Evolutionary conservation across 2,797 vertebrate species (phyloP), one percentile per base, ranked within the genome.

Genomic region (Capromys pilorides): DNA sequence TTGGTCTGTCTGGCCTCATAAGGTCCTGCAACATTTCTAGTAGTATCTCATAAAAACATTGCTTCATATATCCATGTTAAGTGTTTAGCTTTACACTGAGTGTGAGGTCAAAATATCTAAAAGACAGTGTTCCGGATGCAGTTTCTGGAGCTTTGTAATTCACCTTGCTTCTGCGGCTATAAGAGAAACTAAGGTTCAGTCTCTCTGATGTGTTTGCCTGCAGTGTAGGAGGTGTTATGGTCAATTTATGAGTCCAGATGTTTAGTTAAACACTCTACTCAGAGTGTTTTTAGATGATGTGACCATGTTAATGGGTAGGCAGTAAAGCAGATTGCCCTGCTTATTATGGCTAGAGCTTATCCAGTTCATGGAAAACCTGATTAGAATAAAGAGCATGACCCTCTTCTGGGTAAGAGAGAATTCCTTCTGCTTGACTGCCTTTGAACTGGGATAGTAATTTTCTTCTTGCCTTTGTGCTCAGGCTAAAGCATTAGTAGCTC

Each of bases 201-300:
- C n/a, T 26, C 6, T 62, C 11, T 21, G 3, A 41, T 49, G 2
- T 19, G 80, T 24, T 86, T 93, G n/a, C 33, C 45, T 59, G n/a
- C 64, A 28, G 90, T 94, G 64, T 80, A 64, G 66, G 84, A 83
- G 3, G 22, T 49, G 1, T 81, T 18, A 21, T 45, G n/a, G 14
- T 85, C 90, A 84, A 77, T 75, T 88, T 57, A 45, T 62, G 18
- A n/a, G 1, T 24, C n/a, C 18, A 64, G 19, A 54, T 45, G 75
- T 78, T 91, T 77, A 78, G 69, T 91, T 77, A 78, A 77, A 57
- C 21, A 59, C 49, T 57, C 73, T 54, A n/a, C 6, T 33, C 45
- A 84, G 22, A 16, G 5, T 62, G 24, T 86, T 93, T 94, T 93
- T 54, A 36, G 73, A 77, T 90, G 26, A 67, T 69, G 66, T 69